Percentiles rank a stretch among this genome's conserved stretches.
Evolutionary conservation across 2,113 vertebrate species (phyloP).

Genomic region (Antigone vipio): DNA sequence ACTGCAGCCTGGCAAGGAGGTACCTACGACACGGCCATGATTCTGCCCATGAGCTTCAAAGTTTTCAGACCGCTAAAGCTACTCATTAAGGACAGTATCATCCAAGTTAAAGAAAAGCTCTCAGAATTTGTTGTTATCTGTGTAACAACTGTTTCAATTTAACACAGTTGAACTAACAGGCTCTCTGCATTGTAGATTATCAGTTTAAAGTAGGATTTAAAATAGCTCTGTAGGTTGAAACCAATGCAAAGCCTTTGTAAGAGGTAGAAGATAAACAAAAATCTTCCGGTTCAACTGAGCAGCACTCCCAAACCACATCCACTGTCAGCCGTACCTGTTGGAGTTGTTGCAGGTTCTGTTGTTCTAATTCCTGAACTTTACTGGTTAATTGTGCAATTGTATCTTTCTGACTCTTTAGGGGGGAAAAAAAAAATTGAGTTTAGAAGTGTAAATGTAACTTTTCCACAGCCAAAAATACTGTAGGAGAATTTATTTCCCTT

Average conservation of each 20-base stretch:
- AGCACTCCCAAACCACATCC: background rate
- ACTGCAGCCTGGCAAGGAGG: background rate
- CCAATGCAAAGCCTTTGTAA: background rate
- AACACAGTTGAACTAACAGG: background rate
- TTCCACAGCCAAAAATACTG: background rate
- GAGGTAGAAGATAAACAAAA: background rate
- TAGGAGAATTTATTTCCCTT: background rate
- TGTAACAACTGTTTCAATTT: background rate
- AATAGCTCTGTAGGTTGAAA: background rate
- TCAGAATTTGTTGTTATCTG: background rate
- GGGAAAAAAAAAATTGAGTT: background rate
- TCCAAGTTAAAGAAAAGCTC: background rate
- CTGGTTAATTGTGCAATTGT: slow-evolving; percentile 71
- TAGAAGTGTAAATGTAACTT: background rate
- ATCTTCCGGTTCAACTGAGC: background rate
- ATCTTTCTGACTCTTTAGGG: slow-evolving; percentile 70
- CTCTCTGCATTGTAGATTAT: background rate
- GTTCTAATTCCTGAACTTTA: slow-evolving; percentile 68
- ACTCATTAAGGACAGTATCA: background rate
- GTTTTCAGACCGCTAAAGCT: background rate
- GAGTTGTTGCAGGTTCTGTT: slow-evolving; percentile 67
- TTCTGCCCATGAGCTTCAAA: background rate
- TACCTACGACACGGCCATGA: background rate
- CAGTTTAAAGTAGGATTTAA: background rate
- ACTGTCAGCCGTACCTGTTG: slow-evolving; percentile 35